A percentile compares a stretch with the other conserved stretches of the same genome.
phyloP scores from a whole-genome alignment of 2,888 invertebrate genomes.

The Nomada fucata region DNA sequence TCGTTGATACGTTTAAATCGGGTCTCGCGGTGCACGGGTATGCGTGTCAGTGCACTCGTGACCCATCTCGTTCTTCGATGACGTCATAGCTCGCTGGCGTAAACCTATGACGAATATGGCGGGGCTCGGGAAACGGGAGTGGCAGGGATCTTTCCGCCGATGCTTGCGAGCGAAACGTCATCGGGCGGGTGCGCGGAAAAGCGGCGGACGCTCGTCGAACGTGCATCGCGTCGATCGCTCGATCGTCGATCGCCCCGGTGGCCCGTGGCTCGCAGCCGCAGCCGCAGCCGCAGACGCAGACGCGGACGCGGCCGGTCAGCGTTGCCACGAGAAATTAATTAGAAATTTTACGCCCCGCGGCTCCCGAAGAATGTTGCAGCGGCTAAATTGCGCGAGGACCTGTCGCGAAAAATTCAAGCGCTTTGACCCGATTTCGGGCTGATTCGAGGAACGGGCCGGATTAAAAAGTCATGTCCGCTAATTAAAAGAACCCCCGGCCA shows the following conservation, averaged over 20 bases:
- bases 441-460: too few species aligned
- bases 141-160: conserved; percentile 41
- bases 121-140: conserved; percentile 48
- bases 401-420: conserved; percentile 2
- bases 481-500: too few species aligned
- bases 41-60: conserved; percentile 62
- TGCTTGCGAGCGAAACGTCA: conserved; percentile 15
- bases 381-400: not conserved
- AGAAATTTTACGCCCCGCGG: conserved; percentile 16
- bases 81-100: conserved; percentile 58
- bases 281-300: too few species aligned
- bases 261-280: too few species aligned
- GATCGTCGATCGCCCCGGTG: not conserved
- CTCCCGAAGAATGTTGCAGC: not conserved
- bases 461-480: too few species aligned
- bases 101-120: conserved; percentile 61
- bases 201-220: conserved; percentile 1
- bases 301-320: not conserved
- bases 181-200: not conserved
- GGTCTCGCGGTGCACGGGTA: conserved; percentile 47
- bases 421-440: not conserved
- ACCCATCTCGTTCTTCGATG: conserved; percentile 62
- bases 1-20: conserved; percentile 58
- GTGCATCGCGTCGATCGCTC: conserved; percentile 12
- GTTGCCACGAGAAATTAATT: conserved; percentile 25